A percentile compares a stretch with the other conserved stretches of the same genome.
Conservation (phyloP, 2,113 vertebrate genomes). For the Hydrochoerus hydrochaeris region DNA sequence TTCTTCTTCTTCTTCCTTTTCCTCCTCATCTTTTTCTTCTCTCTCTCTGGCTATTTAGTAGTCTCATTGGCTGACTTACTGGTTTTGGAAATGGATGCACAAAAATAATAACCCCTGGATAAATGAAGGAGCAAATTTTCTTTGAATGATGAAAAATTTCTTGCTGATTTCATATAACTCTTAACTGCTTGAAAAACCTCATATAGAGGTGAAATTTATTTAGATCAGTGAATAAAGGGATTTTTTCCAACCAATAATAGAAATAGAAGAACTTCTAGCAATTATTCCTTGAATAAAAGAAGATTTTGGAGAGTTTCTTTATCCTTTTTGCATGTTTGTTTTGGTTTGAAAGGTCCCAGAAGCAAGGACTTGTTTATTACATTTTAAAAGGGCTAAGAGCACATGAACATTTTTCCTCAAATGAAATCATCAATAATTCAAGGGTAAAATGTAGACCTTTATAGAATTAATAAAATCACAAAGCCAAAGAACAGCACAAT, state of each 20-base stretch:
- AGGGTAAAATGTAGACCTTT: conserved; percentile 15
- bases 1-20: background rate
- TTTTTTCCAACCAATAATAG: background rate
- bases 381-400: conserved; percentile 46
- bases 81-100: background rate
- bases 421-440: conserved; percentile 54
- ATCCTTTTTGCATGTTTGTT: background rate
- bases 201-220: conserved; percentile 35
- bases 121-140: background rate
- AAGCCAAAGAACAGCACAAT: conserved; percentile 23
- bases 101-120: background rate
- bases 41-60: background rate
- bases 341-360: conserved; percentile 41
- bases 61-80: background rate
- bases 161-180: background rate
- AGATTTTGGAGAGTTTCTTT: conserved; percentile 15
- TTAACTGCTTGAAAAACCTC: background rate
- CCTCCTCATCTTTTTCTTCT: too few relatives aligned
- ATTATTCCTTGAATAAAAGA: conserved; percentile 45
- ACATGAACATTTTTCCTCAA: background rate
- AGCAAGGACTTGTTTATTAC: conserved; percentile 36
- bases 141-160: background rate
- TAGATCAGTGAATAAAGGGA: background rate
- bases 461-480: conserved; percentile 32
- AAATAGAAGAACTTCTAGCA: background rate